Conservation (phyloP, 2,888 invertebrate genomes). For the Lithophane ornitopus region DNA sequence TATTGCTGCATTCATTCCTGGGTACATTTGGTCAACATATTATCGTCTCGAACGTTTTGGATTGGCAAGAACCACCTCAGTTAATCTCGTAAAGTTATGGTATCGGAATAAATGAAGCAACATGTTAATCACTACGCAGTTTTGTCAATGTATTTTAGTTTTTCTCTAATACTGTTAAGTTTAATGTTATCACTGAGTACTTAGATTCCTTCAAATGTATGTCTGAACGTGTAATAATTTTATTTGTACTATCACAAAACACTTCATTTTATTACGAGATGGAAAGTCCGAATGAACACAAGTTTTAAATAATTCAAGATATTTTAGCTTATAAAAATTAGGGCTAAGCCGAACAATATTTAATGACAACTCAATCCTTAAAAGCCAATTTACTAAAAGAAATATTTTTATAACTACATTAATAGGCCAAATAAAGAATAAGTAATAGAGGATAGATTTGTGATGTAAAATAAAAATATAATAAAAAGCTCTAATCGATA, state of each 20-base stretch:
- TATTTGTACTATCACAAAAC: constrained; percentile 89
- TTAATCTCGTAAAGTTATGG: constrained; percentile 41
- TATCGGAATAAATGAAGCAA: constrained; percentile 70
- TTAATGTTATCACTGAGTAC: constrained; percentile 73
- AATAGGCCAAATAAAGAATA: constrained; percentile 79
- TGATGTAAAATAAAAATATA: constrained; percentile 81
- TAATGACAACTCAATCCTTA: constrained; percentile 74
- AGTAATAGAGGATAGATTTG: constrained; percentile 70
- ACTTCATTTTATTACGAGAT: constrained; percentile 60
- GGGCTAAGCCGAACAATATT: constrained; percentile 80
- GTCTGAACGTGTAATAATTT: constrained; percentile 76
- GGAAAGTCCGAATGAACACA: constrained; percentile 49
- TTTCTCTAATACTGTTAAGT: constrained; percentile 82
- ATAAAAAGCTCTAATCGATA: constrained; percentile 79
- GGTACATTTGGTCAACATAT: constrained; percentile 34
- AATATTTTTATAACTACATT: constrained; percentile 77
- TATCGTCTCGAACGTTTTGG: constrained; percentile 27
- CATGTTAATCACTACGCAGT: constrained; percentile 41
- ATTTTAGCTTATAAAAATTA: constrained; percentile 75
- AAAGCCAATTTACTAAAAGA: constrained; percentile 75
- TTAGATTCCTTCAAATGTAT: constrained; percentile 68
- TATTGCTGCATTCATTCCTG: constrained; percentile 69
- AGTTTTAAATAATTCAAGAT: constrained; percentile 57
- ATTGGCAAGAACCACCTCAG: constrained; percentile 73
- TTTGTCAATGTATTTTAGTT: constrained; percentile 65